Conservation (phyloP, 2,797 vertebrate species). For the Poeciliopsis paucimaculata region DNA sequence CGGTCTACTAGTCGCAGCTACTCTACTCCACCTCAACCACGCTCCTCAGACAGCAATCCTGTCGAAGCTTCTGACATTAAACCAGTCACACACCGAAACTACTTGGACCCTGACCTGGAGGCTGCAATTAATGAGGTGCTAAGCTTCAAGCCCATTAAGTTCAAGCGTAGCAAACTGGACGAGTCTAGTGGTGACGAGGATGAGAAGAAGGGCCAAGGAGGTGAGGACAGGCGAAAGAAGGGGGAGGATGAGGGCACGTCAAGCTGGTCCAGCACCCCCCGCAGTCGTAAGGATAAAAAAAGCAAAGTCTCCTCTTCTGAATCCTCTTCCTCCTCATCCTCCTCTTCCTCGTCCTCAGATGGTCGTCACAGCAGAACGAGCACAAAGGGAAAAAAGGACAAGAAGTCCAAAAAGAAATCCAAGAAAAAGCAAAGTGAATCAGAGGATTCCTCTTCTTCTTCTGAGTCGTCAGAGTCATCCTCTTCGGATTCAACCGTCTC, state of each 20-base stretch:
- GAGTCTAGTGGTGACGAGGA: constrained; percentile 85
- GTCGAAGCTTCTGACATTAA: constrained; percentile 70
- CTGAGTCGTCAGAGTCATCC: constrained; percentile 77
- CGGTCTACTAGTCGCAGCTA: constrained; percentile 85
- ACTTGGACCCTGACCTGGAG: constrained; percentile 94
- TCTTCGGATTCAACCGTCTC: constrained; percentile 88
- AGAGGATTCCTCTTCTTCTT: constrained; percentile 81
- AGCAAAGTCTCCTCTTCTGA: constrained; percentile 76
- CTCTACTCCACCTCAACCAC: constrained; percentile 86
- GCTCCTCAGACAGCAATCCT: constrained; percentile 71
- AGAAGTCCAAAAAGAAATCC: constrained; percentile 86
- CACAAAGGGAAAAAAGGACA: constrained; percentile 72
- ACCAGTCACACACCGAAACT: constrained; percentile 85
- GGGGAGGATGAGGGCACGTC: constrained; percentile 74
- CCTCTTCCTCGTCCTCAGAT: constrained; percentile 79
- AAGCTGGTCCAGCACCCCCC: constrained; percentile 74
- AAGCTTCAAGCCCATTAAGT: constrained; percentile 90
- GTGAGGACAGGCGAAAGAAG: constrained; percentile 77
- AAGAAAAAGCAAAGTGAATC: constrained; percentile 81
- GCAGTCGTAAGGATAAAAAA: constrained; percentile 70
- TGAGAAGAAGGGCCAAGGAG: constrained; percentile 60
- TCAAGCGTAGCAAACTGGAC: constrained; percentile 88
- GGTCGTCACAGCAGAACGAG: constrained; percentile 75
- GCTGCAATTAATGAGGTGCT: constrained; percentile 96
- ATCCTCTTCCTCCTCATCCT: constrained; percentile 72